Evolutionary conservation across 1,140 invertebrate species (phyloP).

Genomic region (Drosophila orosa): DNA sequence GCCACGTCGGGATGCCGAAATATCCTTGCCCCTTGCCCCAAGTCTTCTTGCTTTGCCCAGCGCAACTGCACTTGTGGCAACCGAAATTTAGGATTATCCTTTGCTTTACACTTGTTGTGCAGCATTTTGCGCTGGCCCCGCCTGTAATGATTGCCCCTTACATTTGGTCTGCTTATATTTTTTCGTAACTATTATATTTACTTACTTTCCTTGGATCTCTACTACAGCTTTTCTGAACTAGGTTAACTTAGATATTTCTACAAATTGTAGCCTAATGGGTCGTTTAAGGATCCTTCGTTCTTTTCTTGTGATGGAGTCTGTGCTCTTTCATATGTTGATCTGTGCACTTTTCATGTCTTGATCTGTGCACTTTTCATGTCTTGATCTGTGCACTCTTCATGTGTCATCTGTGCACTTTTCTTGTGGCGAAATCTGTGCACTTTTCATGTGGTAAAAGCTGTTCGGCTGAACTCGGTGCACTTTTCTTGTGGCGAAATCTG

Average conservation of each 20-base stretch:
- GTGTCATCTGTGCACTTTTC: too few species aligned
- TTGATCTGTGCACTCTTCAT: too few species aligned
- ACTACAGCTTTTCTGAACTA: neutral
- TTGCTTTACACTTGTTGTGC: conserved; percentile 20
- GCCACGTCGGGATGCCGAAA: conserved; percentile 3
- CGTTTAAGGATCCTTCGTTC: too few species aligned
- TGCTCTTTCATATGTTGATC: too few species aligned
- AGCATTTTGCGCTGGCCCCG: conserved; percentile 11
- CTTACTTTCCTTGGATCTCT: neutral
- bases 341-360: neutral
- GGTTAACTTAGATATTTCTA: neutral
- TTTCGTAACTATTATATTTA: neutral
- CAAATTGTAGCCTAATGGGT: neutral
- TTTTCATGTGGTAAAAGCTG: too few species aligned
- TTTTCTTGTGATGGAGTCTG: too few species aligned
- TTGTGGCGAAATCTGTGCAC: too few species aligned
- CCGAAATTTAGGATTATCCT: conserved; percentile 32
- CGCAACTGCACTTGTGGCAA: conserved; percentile 1
- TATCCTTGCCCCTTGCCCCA: neutral
- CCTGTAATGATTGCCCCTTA: conserved; percentile 7
- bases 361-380: neutral
- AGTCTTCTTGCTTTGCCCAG: conserved; percentile 4
- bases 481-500: too few species aligned
- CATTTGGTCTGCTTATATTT: neutral
- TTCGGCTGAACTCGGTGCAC: too few species aligned